Conservation (phyloP, 2,797 vertebrate genomes). For the Balearica regulorum region DNA sequence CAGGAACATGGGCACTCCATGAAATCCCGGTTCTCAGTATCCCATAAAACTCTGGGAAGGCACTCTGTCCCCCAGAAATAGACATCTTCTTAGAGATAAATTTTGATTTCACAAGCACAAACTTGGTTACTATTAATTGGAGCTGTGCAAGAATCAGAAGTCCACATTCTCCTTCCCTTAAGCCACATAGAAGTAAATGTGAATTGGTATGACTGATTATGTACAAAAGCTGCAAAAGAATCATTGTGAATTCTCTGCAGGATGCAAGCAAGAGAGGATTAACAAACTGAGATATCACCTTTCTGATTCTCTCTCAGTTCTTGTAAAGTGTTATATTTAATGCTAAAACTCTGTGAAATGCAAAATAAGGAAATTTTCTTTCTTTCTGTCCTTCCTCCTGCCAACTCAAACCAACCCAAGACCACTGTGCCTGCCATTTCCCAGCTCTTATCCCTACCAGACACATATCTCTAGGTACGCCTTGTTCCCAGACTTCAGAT, state of each 20-base stretch:
- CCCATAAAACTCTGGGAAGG: neutral
- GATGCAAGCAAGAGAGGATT: neutral
- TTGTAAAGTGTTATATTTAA: neutral
- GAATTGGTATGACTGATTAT: neutral
- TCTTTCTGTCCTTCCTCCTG: neutral
- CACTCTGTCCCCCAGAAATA: neutral
- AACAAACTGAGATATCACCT: neutral
- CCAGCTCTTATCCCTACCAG: conserved; percentile 78
- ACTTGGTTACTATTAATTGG: neutral
- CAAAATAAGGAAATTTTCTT: neutral
- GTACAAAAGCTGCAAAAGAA: neutral
- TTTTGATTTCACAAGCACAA: conserved; percentile 1
- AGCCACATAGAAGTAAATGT: neutral
- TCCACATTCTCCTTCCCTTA: neutral
- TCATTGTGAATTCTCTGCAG: neutral
- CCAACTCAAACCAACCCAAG: conserved; percentile 64
- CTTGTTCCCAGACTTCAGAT: conserved; percentile 75
- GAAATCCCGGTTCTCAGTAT: neutral
- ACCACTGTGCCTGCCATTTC: conserved; percentile 60
- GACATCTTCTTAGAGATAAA: neutral
- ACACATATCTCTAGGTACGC: conserved; percentile 79
- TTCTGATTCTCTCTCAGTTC: neutral
- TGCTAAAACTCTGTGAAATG: neutral
- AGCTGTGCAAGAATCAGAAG: neutral
- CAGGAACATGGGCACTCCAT: neutral